phyloP scores from a whole-genome alignment of 2,113 vertebrate genomes.

The Phrynosoma blainvillii region DNA sequence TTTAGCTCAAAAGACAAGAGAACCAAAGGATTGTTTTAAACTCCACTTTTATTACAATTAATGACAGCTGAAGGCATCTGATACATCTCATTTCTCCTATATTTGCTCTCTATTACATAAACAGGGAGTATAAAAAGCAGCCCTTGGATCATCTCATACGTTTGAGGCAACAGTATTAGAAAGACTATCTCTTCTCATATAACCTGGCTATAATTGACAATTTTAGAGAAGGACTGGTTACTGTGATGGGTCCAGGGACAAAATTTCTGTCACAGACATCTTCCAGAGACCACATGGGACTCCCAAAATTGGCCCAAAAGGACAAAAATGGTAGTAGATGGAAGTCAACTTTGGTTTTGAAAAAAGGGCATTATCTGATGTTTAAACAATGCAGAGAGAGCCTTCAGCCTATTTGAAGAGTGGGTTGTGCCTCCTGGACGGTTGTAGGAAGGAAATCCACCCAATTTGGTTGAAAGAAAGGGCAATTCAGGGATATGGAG shows the following conservation, averaged over 20 bases:
- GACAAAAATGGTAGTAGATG: not conserved
- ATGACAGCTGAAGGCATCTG: not conserved
- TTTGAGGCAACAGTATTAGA: too few relatives aligned
- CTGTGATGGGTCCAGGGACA: not conserved
- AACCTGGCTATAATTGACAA: too few relatives aligned
- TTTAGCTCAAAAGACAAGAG: not conserved
- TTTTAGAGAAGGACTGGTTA: too few relatives aligned
- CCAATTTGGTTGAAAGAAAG: too few relatives aligned
- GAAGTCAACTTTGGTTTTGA: not conserved
- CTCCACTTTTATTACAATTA: not conserved
- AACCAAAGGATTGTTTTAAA: not conserved
- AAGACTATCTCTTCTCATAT: too few relatives aligned
- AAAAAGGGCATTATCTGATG: not conserved
- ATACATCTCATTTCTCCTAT: not conserved
- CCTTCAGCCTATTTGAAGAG: too few relatives aligned
- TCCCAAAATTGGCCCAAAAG: not conserved
- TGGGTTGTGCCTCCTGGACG: too few relatives aligned
- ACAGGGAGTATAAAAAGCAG: not conserved
- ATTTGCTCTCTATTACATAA: not conserved
- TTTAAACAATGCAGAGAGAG: too few relatives aligned
- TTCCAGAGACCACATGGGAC: not conserved
- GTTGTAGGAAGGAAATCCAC: too few relatives aligned
- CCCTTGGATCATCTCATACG: too few relatives aligned
- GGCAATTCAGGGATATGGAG: too few relatives aligned
- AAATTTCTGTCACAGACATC: not conserved